phyloP scores from a whole-genome alignment of 2,113 vertebrate species.

The Mormyrus lacerda region DNA sequence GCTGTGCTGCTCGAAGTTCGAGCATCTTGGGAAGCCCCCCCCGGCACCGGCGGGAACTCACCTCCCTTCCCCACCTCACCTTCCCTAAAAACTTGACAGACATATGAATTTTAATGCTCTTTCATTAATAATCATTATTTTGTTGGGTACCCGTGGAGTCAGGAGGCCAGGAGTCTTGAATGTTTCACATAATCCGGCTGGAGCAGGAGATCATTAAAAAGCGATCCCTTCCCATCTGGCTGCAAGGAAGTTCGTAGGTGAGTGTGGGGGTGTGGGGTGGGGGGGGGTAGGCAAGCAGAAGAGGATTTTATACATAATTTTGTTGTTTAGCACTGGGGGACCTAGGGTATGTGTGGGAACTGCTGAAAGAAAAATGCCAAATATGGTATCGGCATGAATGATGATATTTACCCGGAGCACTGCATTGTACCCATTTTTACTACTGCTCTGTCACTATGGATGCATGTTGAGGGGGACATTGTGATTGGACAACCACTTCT shows the following conservation, averaged over 20 bases:
- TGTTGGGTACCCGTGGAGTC: not conserved
- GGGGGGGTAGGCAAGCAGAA: not conserved
- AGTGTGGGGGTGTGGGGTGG: not conserved
- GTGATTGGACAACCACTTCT: not conserved
- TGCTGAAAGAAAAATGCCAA: not conserved
- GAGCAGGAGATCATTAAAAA: conserved; percentile 1
- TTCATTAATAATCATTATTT: conserved; percentile 4
- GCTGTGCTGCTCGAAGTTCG: not conserved
- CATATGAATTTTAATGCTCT: conserved; percentile 8
- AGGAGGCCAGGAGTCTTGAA: not conserved
- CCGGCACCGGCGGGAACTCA: not conserved
- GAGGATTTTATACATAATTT: not conserved
- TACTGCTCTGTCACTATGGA: not conserved
- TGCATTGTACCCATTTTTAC: not conserved
- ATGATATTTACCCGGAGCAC: not conserved
- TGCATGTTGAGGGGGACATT: not conserved
- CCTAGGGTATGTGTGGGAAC: not conserved
- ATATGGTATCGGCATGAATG: not conserved
- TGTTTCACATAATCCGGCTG: not conserved
- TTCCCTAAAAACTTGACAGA: not conserved
- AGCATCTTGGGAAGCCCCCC: not conserved
- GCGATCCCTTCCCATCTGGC: conserved; percentile 1
- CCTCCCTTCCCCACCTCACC: not conserved
- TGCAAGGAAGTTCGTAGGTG: not conserved
- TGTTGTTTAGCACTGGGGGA: not conserved